These are phyloP conservation scores for Notodonta dromedarius DNA, from an alignment of 2,888 invertebrate species.

Conservation along the genomic window DNA sequence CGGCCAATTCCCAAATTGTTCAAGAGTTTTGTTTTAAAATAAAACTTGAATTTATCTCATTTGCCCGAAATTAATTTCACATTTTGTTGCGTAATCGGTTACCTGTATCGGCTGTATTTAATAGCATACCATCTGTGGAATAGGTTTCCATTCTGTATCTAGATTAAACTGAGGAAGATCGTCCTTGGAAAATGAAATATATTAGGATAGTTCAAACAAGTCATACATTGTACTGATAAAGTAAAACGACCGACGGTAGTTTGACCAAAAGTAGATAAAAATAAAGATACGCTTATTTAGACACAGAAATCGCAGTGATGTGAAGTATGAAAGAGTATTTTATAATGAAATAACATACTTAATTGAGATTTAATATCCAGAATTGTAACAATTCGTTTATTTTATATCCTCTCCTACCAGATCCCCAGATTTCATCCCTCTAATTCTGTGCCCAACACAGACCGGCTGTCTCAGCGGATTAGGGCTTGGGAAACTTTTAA, in stretches of 20 bases:
- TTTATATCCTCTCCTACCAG: slow-evolving; percentile 4
- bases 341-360: neutral
- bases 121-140: slow-evolving; percentile 52
- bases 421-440: slow-evolving; percentile 30
- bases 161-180: neutral
- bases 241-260: no score
- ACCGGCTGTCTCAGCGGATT: slow-evolving; percentile 57
- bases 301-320: no score
- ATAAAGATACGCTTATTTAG: no score
- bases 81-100: slow-evolving; percentile 72
- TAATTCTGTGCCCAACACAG: slow-evolving; percentile 45
- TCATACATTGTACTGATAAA: neutral
- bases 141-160: slow-evolving; percentile 23
- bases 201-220: no score
- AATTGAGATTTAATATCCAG: neutral
- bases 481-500: slow-evolving; percentile 72
- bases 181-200: neutral
- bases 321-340: no score
- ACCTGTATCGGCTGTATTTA: slow-evolving; percentile 64
- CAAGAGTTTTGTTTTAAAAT: slow-evolving; percentile 75
- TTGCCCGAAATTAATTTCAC: slow-evolving; percentile 70
- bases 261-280: no score
- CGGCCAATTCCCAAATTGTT: slow-evolving; percentile 78
- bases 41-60: slow-evolving; percentile 75
- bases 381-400: neutral